Evolutionary conservation across 2,888 invertebrate species (phyloP).

Genomic region (Syrista parreyssii): DNA sequence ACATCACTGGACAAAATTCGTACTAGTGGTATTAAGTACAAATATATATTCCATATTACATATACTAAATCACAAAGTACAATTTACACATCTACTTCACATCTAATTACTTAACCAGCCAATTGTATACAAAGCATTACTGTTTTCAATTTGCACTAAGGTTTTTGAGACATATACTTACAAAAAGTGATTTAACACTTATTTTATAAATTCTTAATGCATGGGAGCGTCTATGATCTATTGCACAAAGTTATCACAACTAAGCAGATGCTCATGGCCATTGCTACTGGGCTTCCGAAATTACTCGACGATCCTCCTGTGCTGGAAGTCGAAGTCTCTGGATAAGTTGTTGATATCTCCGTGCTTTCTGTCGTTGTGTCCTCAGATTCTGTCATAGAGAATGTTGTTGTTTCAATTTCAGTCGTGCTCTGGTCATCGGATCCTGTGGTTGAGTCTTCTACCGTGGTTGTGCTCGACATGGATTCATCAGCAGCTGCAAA

Average conservation of each 20-base stretch:
- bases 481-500: not conserved
- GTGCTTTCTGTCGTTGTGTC: not conserved
- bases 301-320: not conserved
- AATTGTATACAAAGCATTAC: not conserved
- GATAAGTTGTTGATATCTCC: not conserved
- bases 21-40: not conserved
- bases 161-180: not conserved
- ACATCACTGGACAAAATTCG: not conserved
- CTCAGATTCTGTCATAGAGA: not conserved
- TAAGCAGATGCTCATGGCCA: slow-evolving; percentile 10
- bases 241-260: not conserved
- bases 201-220: slow-evolving; percentile 3
- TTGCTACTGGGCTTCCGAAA: not conserved
- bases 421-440: not conserved
- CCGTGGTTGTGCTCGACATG: not conserved
- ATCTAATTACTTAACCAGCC: not conserved
- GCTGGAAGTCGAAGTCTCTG: not conserved
- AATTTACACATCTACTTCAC: not conserved
- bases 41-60: not conserved
- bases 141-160: not conserved
- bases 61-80: not conserved
- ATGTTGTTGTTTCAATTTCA: not conserved
- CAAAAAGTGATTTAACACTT: slow-evolving; percentile 1
- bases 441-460: not conserved
- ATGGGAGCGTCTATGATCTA: slow-evolving; percentile 1